These are phyloP conservation scores for Spongia lamella DNA, from an alignment of 37 sponge, comb jelly and placozoan genomes.

Conservation along the genomic window DNA sequence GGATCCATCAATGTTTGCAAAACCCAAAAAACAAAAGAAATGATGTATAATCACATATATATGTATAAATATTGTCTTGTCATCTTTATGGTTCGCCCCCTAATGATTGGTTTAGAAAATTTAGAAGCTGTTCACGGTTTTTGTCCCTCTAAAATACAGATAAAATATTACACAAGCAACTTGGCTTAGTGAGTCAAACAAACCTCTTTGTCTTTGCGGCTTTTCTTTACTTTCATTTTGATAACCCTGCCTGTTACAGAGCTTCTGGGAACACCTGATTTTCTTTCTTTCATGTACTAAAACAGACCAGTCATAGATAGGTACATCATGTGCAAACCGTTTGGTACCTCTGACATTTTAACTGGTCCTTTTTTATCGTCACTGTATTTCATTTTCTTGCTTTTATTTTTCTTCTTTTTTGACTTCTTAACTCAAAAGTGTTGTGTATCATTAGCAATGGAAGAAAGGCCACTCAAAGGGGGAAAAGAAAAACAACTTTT, in stretches of 20 bases:
- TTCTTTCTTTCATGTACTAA: slow-evolving; percentile 40
- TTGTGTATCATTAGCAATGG: too few relatives aligned
- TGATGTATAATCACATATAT: not conserved
- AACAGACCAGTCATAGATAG: too few relatives aligned
- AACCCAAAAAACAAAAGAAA: slow-evolving; percentile 25
- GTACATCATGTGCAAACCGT: too few relatives aligned
- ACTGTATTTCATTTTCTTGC: too few relatives aligned
- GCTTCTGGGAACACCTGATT: slow-evolving; percentile 20
- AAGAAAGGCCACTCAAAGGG: too few relatives aligned
- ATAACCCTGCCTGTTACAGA: slow-evolving; percentile 47
- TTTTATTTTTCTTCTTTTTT: too few relatives aligned
- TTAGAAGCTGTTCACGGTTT: slow-evolving; percentile 49
- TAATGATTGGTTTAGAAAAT: slow-evolving; percentile 47
- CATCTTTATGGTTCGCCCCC: not conserved
- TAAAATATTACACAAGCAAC: not conserved
- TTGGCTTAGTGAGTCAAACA: too few relatives aligned
- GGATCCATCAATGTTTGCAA: slow-evolving; percentile 68
- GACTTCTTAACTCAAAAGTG: too few relatives aligned
- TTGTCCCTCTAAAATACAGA: slow-evolving; percentile 40
- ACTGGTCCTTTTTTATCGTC: too few relatives aligned
- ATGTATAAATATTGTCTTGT: not conserved
- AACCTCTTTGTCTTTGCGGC: slow-evolving; percentile 51
- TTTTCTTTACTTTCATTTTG: slow-evolving; percentile 66
- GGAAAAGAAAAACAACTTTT: too few relatives aligned
- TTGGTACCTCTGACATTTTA: too few relatives aligned